These are phyloP conservation scores for Lampropteryx suffumata DNA, from an alignment of 2,888 invertebrate species.

Conservation along the genomic window DNA sequence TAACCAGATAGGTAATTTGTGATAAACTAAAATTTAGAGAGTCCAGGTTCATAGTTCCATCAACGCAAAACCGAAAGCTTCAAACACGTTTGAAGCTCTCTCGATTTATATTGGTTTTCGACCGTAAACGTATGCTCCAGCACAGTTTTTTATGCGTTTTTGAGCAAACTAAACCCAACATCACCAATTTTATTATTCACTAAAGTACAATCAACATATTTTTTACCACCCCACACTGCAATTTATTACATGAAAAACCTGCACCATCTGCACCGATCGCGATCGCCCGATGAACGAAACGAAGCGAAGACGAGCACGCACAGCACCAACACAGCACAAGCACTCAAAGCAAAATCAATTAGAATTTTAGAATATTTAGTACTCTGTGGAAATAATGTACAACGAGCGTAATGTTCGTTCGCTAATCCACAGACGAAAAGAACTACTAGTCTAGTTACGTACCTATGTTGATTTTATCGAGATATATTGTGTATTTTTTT, in stretches of 20 bases:
- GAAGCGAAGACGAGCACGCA: too few species aligned
- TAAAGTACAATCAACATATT: constrained; percentile 65
- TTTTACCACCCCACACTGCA: constrained; percentile 55
- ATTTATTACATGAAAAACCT: constrained; percentile 49
- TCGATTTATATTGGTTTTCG: constrained; percentile 88
- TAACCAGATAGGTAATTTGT: constrained; percentile 98
- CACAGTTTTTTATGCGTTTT: constrained; percentile 73
- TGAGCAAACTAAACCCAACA: constrained; percentile 75
- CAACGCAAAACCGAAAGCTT: constrained; percentile 96
- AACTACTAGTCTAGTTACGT: too few species aligned
- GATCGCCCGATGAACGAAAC: constrained; percentile 53
- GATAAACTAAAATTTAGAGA: constrained; percentile 99
- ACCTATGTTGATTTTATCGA: too few species aligned
- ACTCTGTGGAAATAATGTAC: too few species aligned
- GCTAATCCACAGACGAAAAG: too few species aligned
- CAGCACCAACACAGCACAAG: too few species aligned
- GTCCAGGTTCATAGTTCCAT: constrained; percentile 99
- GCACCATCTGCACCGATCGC: too few species aligned
- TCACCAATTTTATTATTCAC: constrained; percentile 78
- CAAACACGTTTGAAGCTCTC: constrained; percentile 97
- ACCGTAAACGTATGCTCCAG: constrained; percentile 69
- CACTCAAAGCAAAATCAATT: too few species aligned
- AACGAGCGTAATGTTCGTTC: too few species aligned
- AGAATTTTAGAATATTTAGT: too few species aligned
- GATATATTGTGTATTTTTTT: too few species aligned